These are phyloP conservation scores for Nephrotoma guestfalica DNA, from an alignment of 2,888 invertebrate species.

Conservation along the genomic window DNA sequence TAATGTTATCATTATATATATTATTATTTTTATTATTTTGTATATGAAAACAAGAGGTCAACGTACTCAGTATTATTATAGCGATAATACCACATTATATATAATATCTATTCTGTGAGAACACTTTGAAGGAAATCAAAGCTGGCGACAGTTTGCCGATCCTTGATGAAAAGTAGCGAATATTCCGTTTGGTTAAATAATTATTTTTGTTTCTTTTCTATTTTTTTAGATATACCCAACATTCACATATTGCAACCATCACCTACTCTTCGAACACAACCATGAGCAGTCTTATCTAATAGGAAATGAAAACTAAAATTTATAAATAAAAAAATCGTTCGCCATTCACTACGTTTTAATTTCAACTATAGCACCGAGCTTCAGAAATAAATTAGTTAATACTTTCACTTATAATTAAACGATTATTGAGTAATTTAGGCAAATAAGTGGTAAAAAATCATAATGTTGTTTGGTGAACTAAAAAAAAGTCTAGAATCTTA, in stretches of 20 bases:
- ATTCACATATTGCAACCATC: not conserved
- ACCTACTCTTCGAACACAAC: not conserved
- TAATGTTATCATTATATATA: no score
- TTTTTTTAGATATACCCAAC: not conserved
- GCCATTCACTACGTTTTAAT: not conserved
- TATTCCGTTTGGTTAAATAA: not conserved
- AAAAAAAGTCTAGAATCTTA: constrained; percentile 39
- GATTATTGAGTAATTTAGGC: not conserved
- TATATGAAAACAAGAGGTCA: no score
- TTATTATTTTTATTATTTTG: no score
- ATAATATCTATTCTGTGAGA: no score
- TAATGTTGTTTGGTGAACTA: constrained; percentile 40
- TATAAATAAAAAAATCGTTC: not conserved
- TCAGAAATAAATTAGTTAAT: not conserved
- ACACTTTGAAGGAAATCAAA: no score
- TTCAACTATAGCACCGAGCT: not conserved
- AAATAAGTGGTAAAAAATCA: constrained; percentile 17
- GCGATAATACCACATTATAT: no score
- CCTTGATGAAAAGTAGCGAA: no score
- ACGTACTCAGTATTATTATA: no score
- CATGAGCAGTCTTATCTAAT: not conserved
- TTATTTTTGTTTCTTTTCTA: not conserved
- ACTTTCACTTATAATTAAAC: constrained; percentile 2
- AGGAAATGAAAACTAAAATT: not conserved
- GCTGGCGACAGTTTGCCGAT: no score